These are phyloP conservation scores for Microtus richardsoni DNA, from an alignment of 2,113 vertebrate genomes.

Conservation along the genomic window DNA sequence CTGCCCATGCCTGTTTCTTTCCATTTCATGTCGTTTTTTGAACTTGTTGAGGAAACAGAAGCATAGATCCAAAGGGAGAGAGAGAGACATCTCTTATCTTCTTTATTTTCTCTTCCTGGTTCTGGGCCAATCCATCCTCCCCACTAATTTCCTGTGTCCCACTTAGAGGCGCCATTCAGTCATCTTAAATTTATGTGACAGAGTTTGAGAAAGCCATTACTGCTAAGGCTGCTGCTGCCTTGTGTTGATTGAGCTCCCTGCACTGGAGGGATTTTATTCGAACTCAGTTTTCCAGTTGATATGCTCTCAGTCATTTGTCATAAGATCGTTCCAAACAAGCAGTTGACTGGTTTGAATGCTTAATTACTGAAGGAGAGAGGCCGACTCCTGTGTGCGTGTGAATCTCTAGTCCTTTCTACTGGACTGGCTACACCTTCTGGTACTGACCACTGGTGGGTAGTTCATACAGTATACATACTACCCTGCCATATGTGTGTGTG, in stretches of 20 bases:
- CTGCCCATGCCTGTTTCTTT: neutral
- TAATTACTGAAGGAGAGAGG: constrained; percentile 85
- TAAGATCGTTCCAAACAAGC: constrained; percentile 85
- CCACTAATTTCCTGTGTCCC: neutral
- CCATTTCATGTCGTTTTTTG: neutral
- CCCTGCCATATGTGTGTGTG: neutral
- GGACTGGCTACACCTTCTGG: neutral
- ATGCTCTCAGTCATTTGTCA: constrained; percentile 88
- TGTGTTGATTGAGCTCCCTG: constrained; percentile 86
- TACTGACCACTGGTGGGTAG: neutral
- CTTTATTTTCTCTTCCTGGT: neutral
- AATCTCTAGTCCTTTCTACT: neutral
- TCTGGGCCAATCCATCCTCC: too few relatives aligned
- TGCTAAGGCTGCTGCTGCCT: constrained; percentile 48
- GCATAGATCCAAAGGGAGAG: neutral
- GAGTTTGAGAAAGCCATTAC: constrained; percentile 65
- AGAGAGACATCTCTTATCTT: neutral
- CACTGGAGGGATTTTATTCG: constrained; percentile 82
- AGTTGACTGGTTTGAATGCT: constrained; percentile 86
- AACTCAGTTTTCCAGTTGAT: constrained; percentile 85
- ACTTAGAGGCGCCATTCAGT: constrained; percentile 72
- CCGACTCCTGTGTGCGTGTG: constrained; percentile 21
- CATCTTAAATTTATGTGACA: constrained; percentile 49
- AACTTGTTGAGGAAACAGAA: neutral
- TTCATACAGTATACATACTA: neutral